These are phyloP conservation scores for Ridgeia piscesae DNA, from an alignment of 1,140 invertebrate species.

Conservation along the genomic window DNA sequence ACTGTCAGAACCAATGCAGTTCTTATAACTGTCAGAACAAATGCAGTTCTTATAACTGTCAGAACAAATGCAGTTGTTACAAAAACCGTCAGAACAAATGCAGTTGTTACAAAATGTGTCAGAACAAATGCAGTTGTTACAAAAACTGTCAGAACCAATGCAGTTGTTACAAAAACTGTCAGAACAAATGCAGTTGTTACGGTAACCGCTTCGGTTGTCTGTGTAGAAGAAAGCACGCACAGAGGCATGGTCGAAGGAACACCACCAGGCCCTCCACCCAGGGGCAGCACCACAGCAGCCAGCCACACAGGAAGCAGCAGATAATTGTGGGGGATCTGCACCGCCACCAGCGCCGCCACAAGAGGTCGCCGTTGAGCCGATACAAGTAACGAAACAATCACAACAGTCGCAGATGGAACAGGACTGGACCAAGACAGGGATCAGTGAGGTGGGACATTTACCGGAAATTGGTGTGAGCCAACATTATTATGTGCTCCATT, in stretches of 20 bases:
- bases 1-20: too few relatives aligned
- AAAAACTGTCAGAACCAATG: background rate
- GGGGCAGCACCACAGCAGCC: background rate
- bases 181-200: too few relatives aligned
- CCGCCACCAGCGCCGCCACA: slow-evolving; percentile 10
- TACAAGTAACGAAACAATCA: background rate
- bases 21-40: too few relatives aligned
- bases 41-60: too few relatives aligned
- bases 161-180: too few relatives aligned
- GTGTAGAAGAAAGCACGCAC: slow-evolving; percentile 13
- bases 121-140: too few relatives aligned
- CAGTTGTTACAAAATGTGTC: too few relatives aligned
- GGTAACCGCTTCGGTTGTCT: background rate
- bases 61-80: too few relatives aligned
- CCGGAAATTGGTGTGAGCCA: too few relatives aligned
- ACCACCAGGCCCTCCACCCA: background rate
- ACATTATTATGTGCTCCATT: too few relatives aligned
- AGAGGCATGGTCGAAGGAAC: slow-evolving; percentile 18
- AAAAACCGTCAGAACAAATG: too few relatives aligned
- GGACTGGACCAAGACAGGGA: slow-evolving; percentile 28
- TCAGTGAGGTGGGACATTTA: slow-evolving; percentile 24
- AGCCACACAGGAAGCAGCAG: background rate
- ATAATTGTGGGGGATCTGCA: background rate
- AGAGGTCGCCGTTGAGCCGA: background rate
- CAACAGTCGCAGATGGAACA: background rate